Base-by-base conservation (phyloP, 64 coral and sea anemone genomes). In the Orbicella faveolata region DNA sequence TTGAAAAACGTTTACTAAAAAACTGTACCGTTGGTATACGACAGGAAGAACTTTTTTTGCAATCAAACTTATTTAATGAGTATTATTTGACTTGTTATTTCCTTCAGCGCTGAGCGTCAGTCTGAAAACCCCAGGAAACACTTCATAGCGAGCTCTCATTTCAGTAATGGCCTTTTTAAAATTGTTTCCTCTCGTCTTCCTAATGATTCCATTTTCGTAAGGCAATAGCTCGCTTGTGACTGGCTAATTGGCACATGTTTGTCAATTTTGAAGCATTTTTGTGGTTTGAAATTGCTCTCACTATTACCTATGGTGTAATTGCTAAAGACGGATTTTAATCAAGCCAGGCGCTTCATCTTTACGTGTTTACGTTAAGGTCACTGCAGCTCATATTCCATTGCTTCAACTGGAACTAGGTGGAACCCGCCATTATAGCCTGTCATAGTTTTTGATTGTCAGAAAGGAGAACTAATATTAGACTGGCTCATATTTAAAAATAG, bases 151-250 rank as follows among this genome's bases (percentile, higher is more conserved):
- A 26, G 65, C 25, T 33, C n/a, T 23, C 67, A 70, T 70, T 70
- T 70, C n/a, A 70, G 67, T 70, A 70, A 70, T 70, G 67, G 67
- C 21, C 67, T 70, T 70, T 70, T 70, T 70, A 26, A 70, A 70
- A 70, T 21, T 53, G 77, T 19, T 52, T 79, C 21, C 18, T 54
- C 15, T 57, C n/a, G 23, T 33, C 67, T 1, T 6, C 1, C 61
- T 65, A 44, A 67, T 72, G 82, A 53, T 25, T 51, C 37, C 20
- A 85, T 85, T 51, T 85, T 52, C 33, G 39, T 18, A 14, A 52
- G 2, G 63, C 19, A 67, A 53, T 25, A 48, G n/a, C 8, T 85
- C 30, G 19, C 65, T 57, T 12, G 13, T 63, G 11, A 30, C 13
- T 79, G 25, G 25, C 36, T 59, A 16, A 59, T 59, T 59, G 19